Base-by-base conservation (phyloP, 2,888 invertebrate species). In the Anorthoa munda region DNA sequence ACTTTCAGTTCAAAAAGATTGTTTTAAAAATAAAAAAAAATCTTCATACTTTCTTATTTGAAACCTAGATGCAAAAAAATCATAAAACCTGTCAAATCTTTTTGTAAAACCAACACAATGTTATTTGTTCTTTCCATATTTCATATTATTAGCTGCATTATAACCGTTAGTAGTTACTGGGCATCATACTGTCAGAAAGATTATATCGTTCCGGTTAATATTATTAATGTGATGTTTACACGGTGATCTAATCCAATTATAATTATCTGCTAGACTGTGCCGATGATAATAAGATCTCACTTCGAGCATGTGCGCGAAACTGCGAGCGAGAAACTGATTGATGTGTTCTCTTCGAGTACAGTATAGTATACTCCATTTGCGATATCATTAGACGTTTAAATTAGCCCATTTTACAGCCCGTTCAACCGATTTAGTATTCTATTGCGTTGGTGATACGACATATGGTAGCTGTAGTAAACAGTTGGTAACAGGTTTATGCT, bases 241-340 rank as follows among this genome's bases (percentile, higher is more conserved):
- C 31, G 23, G 45, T 73, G 70, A 75, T 84, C 63, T 66, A 64
- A 85, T 72, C 82, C 79, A 84, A 85, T 82, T 85, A 84, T 68
- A 75, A 84, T 79, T 77, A 77, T 79, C 48, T 58, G 15, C n/a
- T n/a, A 48, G 31, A 61, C 65, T 26, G 11, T 31, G 58, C 21
- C n/a, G 51, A 39, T 69, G 63, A 66, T 72, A 51, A 64, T 66
- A 18, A 48, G 51, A 55, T 63, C 13, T 46, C 18, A 58, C 45
- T 55, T 51, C 26, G 53, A 60, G 51, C 31, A 56, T 55, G 4
- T 39, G 39, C 39, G 39, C 39, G 39, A 39, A 58, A 76, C 4
- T 56, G 23, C 21, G 58, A 53, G 58, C 55, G 39, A 18, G n/a
- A 64, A 63, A 63, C 23, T n/a, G 4, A 59, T 26, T 39, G 21